Percentiles rank a stretch among this genome's conserved stretches.
Evolutionary conservation across 1,140 invertebrate species (phyloP).

Genomic region (Listronotus bonariensis): DNA sequence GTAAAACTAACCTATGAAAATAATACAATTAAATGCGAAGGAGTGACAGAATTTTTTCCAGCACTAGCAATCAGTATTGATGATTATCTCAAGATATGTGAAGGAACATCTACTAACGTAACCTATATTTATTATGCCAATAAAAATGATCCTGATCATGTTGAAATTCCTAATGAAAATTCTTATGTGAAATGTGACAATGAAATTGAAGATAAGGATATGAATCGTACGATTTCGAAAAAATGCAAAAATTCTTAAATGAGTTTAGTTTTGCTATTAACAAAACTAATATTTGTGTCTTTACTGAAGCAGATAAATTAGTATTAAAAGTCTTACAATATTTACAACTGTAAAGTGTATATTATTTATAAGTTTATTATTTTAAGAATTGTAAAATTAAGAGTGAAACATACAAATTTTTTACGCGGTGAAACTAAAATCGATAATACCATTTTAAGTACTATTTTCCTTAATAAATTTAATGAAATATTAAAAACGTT

Average conservation of each 20-base stretch:
- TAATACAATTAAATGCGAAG: constrained; percentile 20
- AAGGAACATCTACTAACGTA: constrained; percentile 16
- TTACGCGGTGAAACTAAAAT: too few species aligned
- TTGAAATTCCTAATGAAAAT: constrained; percentile 33
- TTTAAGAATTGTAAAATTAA: too few species aligned
- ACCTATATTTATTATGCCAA: constrained; percentile 30
- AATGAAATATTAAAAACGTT: too few species aligned
- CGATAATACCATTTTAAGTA: too few species aligned
- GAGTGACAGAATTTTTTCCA: constrained; percentile 21
- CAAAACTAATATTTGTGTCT: constrained; percentile 28
- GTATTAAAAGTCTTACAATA: constrained; percentile 25
- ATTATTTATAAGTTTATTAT: too few species aligned
- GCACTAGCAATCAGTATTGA: constrained; percentile 19
- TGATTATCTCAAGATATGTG: constrained; percentile 31
- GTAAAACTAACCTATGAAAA: constrained; percentile 22
- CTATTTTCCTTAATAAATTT: too few species aligned
- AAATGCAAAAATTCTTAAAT: constrained; percentile 1
- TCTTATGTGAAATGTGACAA: constrained; percentile 23
- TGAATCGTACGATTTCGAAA: neutral
- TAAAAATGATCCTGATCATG: constrained; percentile 25
- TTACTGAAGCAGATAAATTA: constrained; percentile 30
- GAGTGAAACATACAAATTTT: too few species aligned
- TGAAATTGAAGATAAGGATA: neutral
- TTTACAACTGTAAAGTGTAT: constrained; percentile 23
- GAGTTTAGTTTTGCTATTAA: constrained; percentile 26